Base-by-base conservation (phyloP, 2,888 invertebrate species). In the Strigamia maritima region DNA sequence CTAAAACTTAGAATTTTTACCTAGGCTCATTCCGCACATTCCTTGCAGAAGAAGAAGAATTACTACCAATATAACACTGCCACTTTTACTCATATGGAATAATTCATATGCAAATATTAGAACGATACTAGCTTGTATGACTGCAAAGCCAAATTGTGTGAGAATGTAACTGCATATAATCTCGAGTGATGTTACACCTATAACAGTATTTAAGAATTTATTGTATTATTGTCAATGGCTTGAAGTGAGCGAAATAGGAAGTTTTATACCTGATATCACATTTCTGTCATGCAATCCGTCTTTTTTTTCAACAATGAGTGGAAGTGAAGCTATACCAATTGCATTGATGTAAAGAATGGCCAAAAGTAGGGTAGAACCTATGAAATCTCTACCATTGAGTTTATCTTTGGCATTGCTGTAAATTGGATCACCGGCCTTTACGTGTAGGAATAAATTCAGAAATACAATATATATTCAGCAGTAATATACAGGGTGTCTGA, bases 321-420 rank as follows among this genome's bases (percentile, higher is more conserved):
- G 94, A 0, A 97, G 93, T 0, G 96, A 95, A 1, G 97, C 97
- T 81, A 97, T 87, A 0, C 97, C 97, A 10, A 96, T 95, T 77
- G 97, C 96, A 88, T 97, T 90, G 90, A 97, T 96, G 89, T 96
- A 97, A 2, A 96, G 95, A 86, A 97, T 96, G 65, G 96, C 97
- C 88, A 77, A 87, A 83, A 97, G 95, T 81, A 97, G 95, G 82
- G 97, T 97, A 74, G 97, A 97, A 14, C 97, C 97, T 80, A 97
- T 97, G 87, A 97, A 97, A 86, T 97, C 95, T 0, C 95, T 96
- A n/a, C n/a, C n/a, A n/a, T n/a, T n/a, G n/a, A n/a, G n/a, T n/a
- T n/a, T n/a, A n/a, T n/a, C n/a, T n/a, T n/a, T n/a, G n/a, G n/a
- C n/a, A n/a, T n/a, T n/a, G n/a, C n/a, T n/a, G n/a, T n/a, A n/a